These are phyloP conservation scores for Oryzias dopingdopingensis DNA, from an alignment of 2,797 vertebrate genomes.

Conservation along the genomic window DNA sequence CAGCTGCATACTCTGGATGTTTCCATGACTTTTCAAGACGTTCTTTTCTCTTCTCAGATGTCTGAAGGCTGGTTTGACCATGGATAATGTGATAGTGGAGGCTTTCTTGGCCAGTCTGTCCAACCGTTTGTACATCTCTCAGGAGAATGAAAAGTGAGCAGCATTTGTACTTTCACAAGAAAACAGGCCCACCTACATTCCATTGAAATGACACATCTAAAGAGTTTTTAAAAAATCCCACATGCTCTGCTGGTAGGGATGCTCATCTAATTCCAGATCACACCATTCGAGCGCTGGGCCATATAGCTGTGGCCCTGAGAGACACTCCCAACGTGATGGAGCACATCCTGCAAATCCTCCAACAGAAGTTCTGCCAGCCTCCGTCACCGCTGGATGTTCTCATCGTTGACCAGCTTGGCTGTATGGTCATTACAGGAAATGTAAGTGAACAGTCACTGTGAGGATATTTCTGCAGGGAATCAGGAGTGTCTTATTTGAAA, in stretches of 20 bases:
- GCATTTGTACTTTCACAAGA: not conserved
- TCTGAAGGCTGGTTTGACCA: constrained; percentile 90
- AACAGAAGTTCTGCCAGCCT: constrained; percentile 97
- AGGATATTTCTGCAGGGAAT: not conserved
- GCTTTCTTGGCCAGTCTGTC: constrained; percentile 97
- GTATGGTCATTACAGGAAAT: constrained; percentile 96
- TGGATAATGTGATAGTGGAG: constrained; percentile 92
- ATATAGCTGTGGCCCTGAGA: constrained; percentile 93
- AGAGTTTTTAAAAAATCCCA: constrained; percentile 24
- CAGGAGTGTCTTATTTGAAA: constrained; percentile 2
- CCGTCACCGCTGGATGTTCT: constrained; percentile 92
- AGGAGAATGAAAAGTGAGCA: constrained; percentile 94
- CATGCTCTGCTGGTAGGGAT: constrained; percentile 76
- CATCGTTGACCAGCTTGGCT: constrained; percentile 95
- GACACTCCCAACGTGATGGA: constrained; percentile 96
- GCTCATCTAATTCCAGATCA: constrained; percentile 96
- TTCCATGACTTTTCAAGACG: too few relatives aligned
- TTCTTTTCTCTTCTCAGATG: constrained; percentile 74
- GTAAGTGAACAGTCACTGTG: constrained; percentile 73
- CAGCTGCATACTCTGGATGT: not conserved
- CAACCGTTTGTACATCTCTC: constrained; percentile 96
- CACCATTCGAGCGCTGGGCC: constrained; percentile 92
- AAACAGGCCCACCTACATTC: not conserved
- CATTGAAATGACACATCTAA: constrained; percentile 5
- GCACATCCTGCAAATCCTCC: constrained; percentile 95